Evolutionary conservation across 2,797 vertebrate genomes (phyloP).

Genomic region (Thunnus albacares): DNA sequence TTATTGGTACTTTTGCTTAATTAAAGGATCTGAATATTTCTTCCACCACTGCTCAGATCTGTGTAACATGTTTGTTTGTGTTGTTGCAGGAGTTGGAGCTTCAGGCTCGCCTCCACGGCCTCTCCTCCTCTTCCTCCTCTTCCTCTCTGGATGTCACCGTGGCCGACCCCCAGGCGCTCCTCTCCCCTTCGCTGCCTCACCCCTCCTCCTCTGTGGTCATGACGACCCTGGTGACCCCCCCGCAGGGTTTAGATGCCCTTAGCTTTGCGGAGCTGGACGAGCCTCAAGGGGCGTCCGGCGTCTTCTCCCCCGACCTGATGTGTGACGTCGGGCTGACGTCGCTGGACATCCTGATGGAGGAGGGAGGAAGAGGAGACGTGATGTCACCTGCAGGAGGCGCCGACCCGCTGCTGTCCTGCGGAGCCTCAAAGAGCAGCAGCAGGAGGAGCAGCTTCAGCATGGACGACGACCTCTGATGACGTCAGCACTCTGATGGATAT

Average conservation of each 20-base stretch:
- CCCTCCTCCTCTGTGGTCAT: constrained; percentile 65
- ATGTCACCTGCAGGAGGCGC: constrained; percentile 80
- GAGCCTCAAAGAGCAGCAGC: constrained; percentile 88
- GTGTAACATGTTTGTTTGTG: background rate
- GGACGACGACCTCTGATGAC: constrained; percentile 87
- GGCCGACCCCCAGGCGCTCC: constrained; percentile 65
- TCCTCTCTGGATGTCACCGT: constrained; percentile 61
- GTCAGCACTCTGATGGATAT: background rate
- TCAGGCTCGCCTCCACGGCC: constrained; percentile 88
- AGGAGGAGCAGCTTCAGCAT: constrained; percentile 91
- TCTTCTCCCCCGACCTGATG: constrained; percentile 86
- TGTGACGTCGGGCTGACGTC: constrained; percentile 81
- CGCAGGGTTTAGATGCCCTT: constrained; percentile 84
- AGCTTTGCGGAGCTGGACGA: constrained; percentile 88
- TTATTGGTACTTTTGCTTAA: too few relatives aligned
- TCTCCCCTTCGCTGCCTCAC: constrained; percentile 64
- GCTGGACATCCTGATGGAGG: constrained; percentile 88
- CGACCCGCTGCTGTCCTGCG: constrained; percentile 89
- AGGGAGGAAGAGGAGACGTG: constrained; percentile 62
- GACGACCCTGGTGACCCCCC: constrained; percentile 68
- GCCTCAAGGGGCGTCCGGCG: constrained; percentile 46
- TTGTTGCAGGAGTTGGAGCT: constrained; percentile 90
- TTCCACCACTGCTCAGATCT: too few relatives aligned
- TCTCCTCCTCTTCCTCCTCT: constrained; percentile 68
- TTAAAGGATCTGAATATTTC: too few relatives aligned